Conservation (phyloP, 2,888 invertebrate species). For the Mythimna vitellina region DNA sequence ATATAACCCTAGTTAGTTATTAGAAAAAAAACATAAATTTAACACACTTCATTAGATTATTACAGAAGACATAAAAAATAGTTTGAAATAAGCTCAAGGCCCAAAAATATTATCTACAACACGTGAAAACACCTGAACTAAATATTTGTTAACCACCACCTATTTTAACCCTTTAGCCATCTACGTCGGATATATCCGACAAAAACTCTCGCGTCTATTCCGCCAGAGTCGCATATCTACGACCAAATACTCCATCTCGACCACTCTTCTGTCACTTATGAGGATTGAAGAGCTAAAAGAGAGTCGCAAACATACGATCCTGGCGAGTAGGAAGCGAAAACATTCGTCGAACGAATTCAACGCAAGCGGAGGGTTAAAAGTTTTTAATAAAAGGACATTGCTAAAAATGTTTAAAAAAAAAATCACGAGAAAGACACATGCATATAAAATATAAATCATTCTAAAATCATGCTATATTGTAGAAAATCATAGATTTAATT, state of each 20-base stretch:
- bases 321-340: too few species aligned
- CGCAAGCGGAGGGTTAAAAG: too few species aligned
- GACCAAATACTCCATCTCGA: too few species aligned
- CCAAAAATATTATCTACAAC: constrained; percentile 56
- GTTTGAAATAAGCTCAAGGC: constrained; percentile 45
- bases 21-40: constrained; percentile 5
- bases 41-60: constrained; percentile 1
- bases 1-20: constrained; percentile 9
- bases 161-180: background rate
- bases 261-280: too few species aligned
- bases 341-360: too few species aligned
- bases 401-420: background rate
- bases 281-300: too few species aligned
- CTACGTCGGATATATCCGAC: too few species aligned
- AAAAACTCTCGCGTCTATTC: background rate
- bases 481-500: constrained; percentile 19
- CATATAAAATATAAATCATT: constrained; percentile 29
- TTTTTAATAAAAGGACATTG: constrained; percentile 12
- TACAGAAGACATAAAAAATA: background rate
- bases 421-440: constrained; percentile 15
- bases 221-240: too few species aligned
- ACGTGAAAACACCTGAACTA: constrained; percentile 35
- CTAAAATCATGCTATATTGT: constrained; percentile 47
- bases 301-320: too few species aligned
- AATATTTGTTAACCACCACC: constrained; percentile 52